Evolutionary conservation across 2,113 vertebrate genomes (phyloP).

Genomic region (Rhegmatorhina hoffmannsi): DNA sequence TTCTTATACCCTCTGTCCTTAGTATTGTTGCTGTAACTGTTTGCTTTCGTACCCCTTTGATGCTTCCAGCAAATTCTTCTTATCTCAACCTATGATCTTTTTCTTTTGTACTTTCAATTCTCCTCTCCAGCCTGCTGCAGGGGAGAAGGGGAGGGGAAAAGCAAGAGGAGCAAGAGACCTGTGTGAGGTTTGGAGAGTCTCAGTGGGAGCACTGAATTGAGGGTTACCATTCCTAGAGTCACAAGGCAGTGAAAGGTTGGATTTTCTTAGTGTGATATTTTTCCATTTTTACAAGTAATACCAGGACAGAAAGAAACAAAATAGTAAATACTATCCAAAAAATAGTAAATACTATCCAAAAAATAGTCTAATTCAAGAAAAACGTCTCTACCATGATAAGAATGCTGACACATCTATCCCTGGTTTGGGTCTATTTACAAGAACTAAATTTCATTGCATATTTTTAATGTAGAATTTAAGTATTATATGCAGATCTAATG

Average conservation of each 20-base stretch:
- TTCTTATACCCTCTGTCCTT: background rate
- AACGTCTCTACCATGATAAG: background rate
- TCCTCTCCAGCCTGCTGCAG: accelerated
- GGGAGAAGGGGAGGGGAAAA: background rate
- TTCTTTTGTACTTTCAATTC: background rate
- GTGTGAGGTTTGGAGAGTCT: background rate
- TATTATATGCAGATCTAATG: background rate
- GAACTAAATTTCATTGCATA: background rate
- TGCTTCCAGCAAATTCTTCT: background rate
- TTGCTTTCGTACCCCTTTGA: background rate
- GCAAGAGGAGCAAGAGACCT: background rate
- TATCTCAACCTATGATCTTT: background rate
- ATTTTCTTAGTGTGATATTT: background rate
- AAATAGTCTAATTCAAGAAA: background rate
- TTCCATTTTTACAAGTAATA: constrained; percentile 9
- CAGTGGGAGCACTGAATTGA: background rate
- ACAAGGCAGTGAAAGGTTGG: background rate
- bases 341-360: background rate
- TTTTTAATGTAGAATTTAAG: background rate
- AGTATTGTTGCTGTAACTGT: background rate
- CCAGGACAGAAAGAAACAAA: background rate
- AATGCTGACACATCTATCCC: background rate
- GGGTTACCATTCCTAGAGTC: background rate
- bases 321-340: background rate
- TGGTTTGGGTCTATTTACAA: background rate